These are phyloP conservation scores for Diaphora mendica DNA, from an alignment of 2,888 invertebrate species.

Conservation along the genomic window DNA sequence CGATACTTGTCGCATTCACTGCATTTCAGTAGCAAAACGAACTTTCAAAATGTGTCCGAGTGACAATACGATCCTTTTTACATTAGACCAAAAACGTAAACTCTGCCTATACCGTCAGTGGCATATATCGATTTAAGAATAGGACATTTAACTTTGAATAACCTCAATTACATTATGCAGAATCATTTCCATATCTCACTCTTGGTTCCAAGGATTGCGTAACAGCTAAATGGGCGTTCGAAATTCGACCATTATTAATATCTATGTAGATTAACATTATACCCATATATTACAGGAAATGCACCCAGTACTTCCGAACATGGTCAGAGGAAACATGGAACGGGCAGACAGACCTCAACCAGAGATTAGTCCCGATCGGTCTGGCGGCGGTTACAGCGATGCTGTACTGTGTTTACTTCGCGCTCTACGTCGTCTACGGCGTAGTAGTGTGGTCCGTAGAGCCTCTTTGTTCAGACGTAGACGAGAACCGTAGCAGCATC, in stretches of 20 bases:
- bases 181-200: no score
- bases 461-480: conserved; percentile 60
- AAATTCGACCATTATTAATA: no score
- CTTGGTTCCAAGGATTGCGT: no score
- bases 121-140: no score
- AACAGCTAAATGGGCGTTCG: no score
- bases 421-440: conserved; percentile 58
- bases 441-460: conserved; percentile 71
- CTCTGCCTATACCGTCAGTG: no score
- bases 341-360: conserved; percentile 45
- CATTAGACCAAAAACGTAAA: no score
- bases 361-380: conserved; percentile 55
- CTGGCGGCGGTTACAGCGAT: conserved; percentile 62
- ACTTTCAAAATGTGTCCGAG: no score
- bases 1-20: neutral
- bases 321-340: conserved; percentile 73
- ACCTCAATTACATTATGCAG: no score
- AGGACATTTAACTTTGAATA: no score
- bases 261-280: neutral
- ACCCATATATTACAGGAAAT: conserved; percentile 56
- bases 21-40: no score
- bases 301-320: conserved; percentile 67
- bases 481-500: conserved; percentile 36
- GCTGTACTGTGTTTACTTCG: conserved; percentile 67
- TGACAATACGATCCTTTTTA: no score